A percentile compares a stretch with the other conserved stretches of the same genome.
These are phyloP conservation scores for Cenopis cana DNA, from an alignment of 2,888 invertebrate genomes.

Conservation along the genomic window DNA sequence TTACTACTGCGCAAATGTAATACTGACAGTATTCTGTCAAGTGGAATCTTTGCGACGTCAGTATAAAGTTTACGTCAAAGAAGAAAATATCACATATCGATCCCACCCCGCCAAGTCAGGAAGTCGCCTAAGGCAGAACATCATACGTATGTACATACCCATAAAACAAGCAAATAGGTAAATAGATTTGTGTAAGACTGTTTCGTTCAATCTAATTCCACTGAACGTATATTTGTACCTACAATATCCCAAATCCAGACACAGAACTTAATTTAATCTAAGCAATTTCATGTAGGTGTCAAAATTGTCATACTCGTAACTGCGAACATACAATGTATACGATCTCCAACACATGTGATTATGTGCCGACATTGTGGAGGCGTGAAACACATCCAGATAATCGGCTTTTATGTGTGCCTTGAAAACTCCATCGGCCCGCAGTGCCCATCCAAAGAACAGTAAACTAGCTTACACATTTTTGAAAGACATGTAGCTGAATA, in stretches of 20 bases:
- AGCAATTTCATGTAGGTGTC: neutral
- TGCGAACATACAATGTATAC: constrained; percentile 13
- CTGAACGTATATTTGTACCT: too few species aligned
- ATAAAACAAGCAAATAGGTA: too few species aligned
- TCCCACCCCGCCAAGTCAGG: too few species aligned
- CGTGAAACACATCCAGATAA: constrained; percentile 53
- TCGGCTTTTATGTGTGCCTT: constrained; percentile 57
- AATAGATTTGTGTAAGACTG: too few species aligned
- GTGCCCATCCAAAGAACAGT: constrained; percentile 5
- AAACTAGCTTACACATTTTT: neutral
- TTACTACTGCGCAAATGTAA: too few species aligned
- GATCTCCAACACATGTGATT: constrained; percentile 35
- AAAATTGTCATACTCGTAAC: constrained; percentile 1
- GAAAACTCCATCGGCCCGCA: constrained; percentile 35
- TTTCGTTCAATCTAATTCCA: too few species aligned
- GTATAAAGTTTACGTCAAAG: too few species aligned
- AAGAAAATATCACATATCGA: too few species aligned
- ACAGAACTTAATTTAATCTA: neutral
- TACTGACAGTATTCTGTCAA: too few species aligned
- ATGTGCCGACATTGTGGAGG: constrained; percentile 36
- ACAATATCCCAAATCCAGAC: neutral
- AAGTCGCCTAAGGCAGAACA: too few species aligned
- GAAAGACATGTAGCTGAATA: neutral
- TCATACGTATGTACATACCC: too few species aligned
- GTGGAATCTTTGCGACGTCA: too few species aligned